Evolutionary conservation across 1,140 invertebrate species (phyloP).

Genomic region (Drosophila melanogaster): Release_6_plus_ISO1_MT NT_037436.4:10270001-10270500

Average conservation of each 20-base stretch:
- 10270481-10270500: too few species aligned
- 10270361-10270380: not conserved
- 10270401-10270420: too few species aligned
- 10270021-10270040: conserved; percentile 83
- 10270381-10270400: too few species aligned
- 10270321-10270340: conserved; percentile 44
- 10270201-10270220: conserved; percentile 82
- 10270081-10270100: conserved; percentile 27
- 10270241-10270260: not conserved
- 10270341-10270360: conserved; percentile 21
- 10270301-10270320: conserved; percentile 83
- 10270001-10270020: conserved; percentile 79
- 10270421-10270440: too few species aligned
- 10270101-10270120: not conserved
- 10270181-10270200: conserved; percentile 83
- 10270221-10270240: conserved; percentile 38
- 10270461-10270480: too few species aligned
- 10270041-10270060: conserved; percentile 81
- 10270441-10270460: too few species aligned
- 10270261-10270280: not conserved
- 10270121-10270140: conserved; percentile 74
- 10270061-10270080: conserved; percentile 38
- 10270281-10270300: conserved; percentile 53
- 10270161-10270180: conserved; percentile 81
- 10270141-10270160: conserved; percentile 80